Evolutionary conservation across 2,797 vertebrate genomes (phyloP).

Genomic region (Kryptolebias ocellatus): DNA sequence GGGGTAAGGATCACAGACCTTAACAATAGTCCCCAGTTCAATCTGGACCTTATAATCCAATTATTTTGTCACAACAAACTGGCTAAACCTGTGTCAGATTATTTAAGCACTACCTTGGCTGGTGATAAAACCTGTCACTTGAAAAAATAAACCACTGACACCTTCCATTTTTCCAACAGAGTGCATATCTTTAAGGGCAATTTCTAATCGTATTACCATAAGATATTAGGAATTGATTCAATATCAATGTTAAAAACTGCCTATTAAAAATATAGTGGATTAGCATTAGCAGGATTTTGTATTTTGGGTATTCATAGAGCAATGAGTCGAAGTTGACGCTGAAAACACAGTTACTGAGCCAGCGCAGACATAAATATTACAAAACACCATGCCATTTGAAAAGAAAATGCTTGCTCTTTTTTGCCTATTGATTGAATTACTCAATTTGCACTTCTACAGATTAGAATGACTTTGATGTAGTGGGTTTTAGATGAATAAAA

Average conservation of each 20-base stretch:
- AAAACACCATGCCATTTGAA: slow-evolving; percentile 27
- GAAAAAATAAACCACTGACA: slow-evolving; percentile 57
- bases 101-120: slow-evolving; percentile 70
- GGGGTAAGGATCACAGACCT: slow-evolving; percentile 56
- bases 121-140: slow-evolving; percentile 63
- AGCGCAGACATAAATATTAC: slow-evolving; percentile 35
- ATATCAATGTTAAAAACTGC: slow-evolving; percentile 61
- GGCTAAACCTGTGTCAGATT: slow-evolving; percentile 70
- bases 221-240: slow-evolving; percentile 65
- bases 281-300: slow-evolving; percentile 50
- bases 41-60: slow-evolving; percentile 72
- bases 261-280: slow-evolving; percentile 69
- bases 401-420: slow-evolving; percentile 21
- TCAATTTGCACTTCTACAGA: slow-evolving; percentile 23
- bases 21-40: slow-evolving; percentile 57
- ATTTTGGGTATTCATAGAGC: slow-evolving; percentile 38
- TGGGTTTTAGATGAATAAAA: background rate
- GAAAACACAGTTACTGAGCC: slow-evolving; percentile 29
- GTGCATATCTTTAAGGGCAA: slow-evolving; percentile 41
- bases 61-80: slow-evolving; percentile 69
- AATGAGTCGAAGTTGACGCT: slow-evolving; percentile 39
- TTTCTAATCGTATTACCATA: slow-evolving; percentile 67
- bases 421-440: slow-evolving; percentile 26
- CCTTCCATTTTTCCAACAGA: slow-evolving; percentile 48
- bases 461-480: slow-evolving; percentile 1